Evolutionary conservation across 2,888 invertebrate species (phyloP).

Genomic region (Pilophorus perplexus): DNA sequence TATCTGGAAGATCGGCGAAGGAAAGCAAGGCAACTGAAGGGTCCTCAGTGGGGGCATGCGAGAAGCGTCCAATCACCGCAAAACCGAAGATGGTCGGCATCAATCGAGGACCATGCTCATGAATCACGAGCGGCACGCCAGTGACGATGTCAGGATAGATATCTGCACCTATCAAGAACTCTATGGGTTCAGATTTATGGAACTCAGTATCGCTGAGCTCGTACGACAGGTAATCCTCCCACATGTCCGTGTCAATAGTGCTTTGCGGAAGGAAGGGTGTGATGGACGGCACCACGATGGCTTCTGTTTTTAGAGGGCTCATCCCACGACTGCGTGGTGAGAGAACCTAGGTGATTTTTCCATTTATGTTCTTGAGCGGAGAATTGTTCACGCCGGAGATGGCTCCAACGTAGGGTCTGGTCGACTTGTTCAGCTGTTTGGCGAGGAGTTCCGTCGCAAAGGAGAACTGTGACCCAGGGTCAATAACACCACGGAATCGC

Average conservation of each 20-base stretch:
- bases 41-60: neutral
- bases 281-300: neutral
- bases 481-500: neutral
- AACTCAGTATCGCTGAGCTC: neutral
- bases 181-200: neutral
- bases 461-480: neutral
- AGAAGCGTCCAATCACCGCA: neutral
- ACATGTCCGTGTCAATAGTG: neutral
- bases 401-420: neutral
- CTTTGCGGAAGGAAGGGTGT: neutral
- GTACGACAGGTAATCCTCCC: neutral
- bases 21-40: neutral
- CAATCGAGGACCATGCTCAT: neutral
- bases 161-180: neutral
- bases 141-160: neutral
- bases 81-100: neutral
- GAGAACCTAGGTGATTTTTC: neutral
- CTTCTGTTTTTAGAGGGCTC: neutral
- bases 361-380: neutral
- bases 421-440: neutral
- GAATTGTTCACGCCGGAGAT: constrained; percentile 1
- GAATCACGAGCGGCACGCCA: neutral
- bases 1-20: neutral
- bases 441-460: neutral
- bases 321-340: no score